These are phyloP conservation scores for Odocoileus hemionus DNA, from an alignment of 2,113 vertebrate genomes.

Conservation along the genomic window DNA sequence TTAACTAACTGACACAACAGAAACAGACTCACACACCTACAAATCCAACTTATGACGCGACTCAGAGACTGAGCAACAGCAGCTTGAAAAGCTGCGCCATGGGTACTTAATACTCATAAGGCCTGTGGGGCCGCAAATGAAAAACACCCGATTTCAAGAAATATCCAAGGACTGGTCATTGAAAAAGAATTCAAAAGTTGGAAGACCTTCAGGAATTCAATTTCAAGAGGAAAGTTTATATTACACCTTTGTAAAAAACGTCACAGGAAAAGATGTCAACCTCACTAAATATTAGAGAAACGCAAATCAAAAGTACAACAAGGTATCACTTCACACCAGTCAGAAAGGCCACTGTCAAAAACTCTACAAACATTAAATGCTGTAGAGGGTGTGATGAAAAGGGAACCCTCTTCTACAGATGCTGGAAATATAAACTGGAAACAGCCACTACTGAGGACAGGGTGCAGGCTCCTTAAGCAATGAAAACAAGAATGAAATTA, in stretches of 20 bases:
- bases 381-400: background rate
- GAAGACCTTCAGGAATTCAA: background rate
- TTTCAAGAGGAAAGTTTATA: background rate
- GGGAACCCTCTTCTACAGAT: background rate
- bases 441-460: background rate
- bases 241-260: background rate
- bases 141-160: background rate
- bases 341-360: background rate
- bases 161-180: background rate
- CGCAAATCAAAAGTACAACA: background rate
- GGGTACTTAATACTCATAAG: background rate
- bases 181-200: background rate
- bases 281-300: background rate
- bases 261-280: background rate
- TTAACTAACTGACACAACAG: rapidly evolving
- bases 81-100: background rate
- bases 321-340: background rate
- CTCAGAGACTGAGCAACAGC: no score
- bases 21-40: background rate
- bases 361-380: background rate
- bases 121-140: background rate
- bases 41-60: background rate
- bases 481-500: background rate
- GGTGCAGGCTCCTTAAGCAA: background rate
- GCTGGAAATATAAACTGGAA: background rate